phyloP scores from a whole-genome alignment of 1,140 invertebrate species.

The Bombus turneri region DNA sequence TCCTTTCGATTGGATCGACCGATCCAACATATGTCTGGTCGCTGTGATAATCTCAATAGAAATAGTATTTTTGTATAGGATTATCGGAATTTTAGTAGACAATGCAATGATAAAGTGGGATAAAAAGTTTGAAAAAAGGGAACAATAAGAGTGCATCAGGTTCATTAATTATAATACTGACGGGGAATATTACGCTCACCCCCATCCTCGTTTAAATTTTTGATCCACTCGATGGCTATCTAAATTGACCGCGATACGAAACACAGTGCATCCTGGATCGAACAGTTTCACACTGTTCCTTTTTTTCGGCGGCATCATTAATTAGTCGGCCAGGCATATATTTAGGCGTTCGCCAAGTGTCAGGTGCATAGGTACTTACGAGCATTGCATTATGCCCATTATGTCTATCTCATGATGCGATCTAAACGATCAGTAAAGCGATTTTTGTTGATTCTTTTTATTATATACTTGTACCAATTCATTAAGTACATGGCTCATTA shows the following conservation, averaged over 20 bases:
- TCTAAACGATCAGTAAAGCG: neutral
- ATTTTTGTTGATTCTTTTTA: neutral
- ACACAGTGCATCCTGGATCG: conserved; percentile 26
- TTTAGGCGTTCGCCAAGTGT: conserved; percentile 31
- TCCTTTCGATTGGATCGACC: conserved; percentile 51
- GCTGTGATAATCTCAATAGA: conserved; percentile 21
- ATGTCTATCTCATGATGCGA: neutral
- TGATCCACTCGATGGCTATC: conserved; percentile 70
- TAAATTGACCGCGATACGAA: conserved; percentile 67
- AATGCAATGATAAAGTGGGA: conserved; percentile 56
- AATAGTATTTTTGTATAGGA: conserved; percentile 43
- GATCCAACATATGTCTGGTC: conserved; percentile 38
- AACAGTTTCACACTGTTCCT: conserved; percentile 39
- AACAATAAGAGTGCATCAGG: conserved; percentile 19
- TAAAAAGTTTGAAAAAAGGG: conserved; percentile 29
- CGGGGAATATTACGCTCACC: conserved; percentile 66
- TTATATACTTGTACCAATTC: neutral
- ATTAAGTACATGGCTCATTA: neutral
- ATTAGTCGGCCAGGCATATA: conserved; percentile 44
- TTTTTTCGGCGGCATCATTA: conserved; percentile 41
- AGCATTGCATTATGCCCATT: conserved; percentile 42
- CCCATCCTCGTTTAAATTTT: conserved; percentile 65
- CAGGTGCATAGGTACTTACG: conserved; percentile 27
- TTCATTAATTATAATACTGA: conserved; percentile 76
- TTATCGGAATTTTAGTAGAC: conserved; percentile 60